These are phyloP conservation scores for Chrysoperla carnea DNA, from an alignment of 1,140 invertebrate species.

Conservation along the genomic window DNA sequence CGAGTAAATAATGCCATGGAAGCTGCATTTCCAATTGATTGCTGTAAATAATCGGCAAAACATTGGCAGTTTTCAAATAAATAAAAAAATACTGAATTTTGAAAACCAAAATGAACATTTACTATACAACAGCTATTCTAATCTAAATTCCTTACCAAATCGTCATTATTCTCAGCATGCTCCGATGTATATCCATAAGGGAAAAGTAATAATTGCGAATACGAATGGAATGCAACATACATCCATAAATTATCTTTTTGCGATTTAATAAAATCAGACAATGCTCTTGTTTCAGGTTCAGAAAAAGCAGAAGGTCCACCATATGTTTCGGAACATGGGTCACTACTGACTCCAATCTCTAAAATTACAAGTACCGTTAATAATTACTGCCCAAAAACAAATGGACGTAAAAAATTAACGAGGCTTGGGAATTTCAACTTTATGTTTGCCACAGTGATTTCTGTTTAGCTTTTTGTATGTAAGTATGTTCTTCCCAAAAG, in stretches of 20 bases:
- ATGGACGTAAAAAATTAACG: too few species aligned
- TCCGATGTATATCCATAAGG: slow-evolving; percentile 44
- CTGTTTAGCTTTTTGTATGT: too few species aligned
- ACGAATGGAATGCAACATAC: slow-evolving; percentile 63
- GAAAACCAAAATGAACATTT: too few species aligned
- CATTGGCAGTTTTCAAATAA: too few species aligned
- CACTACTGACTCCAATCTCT: slow-evolving; percentile 41
- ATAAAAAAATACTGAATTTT: too few species aligned
- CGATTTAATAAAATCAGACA: slow-evolving; percentile 29
- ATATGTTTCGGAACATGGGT: slow-evolving; percentile 52
- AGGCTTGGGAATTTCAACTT: too few species aligned
- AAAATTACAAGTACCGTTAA: too few species aligned
- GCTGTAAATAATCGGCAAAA: too few species aligned
- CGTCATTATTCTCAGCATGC: slow-evolving; percentile 38
- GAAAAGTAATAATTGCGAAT: slow-evolving; percentile 48
- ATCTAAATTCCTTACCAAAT: slow-evolving; percentile 28
- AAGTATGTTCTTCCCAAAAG: too few species aligned
- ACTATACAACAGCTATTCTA: too few species aligned
- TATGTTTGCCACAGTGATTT: too few species aligned
- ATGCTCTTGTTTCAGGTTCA: slow-evolving; percentile 46
- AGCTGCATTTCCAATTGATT: slow-evolving; percentile 35
- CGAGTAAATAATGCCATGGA: slow-evolving; percentile 32
- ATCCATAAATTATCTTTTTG: slow-evolving; percentile 33
- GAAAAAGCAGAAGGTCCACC: slow-evolving; percentile 50
- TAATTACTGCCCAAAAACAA: too few species aligned